These are phyloP conservation scores for Disparrhopalites patrizii DNA, from an alignment of 2,888 invertebrate species.

Conservation along the genomic window DNA sequence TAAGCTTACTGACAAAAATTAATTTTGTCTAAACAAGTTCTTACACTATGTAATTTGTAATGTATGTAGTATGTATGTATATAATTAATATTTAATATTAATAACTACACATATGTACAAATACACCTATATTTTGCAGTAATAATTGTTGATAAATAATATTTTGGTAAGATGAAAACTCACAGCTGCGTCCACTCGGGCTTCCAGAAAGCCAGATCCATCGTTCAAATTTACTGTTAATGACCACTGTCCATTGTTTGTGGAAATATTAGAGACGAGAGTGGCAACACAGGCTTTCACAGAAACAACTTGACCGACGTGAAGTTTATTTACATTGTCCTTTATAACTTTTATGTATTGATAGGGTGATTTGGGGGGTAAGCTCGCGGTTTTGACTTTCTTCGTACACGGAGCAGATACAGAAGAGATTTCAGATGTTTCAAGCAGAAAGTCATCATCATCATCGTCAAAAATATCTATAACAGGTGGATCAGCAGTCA, in stretches of 20 bases:
- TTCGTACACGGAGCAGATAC: neutral
- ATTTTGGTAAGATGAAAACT: neutral
- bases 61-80: too few species aligned
- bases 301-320: constrained; percentile 26
- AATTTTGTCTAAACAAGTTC: too few species aligned
- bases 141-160: neutral
- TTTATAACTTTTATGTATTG: constrained; percentile 23
- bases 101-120: neutral
- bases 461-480: neutral
- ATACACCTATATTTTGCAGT: neutral
- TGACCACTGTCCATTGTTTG: constrained; percentile 50
- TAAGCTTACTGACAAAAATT: too few species aligned
- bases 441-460: neutral
- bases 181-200: constrained; percentile 8
- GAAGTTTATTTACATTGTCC: neutral
- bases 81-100: neutral
- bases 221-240: constrained; percentile 53
- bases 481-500: neutral
- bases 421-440: neutral
- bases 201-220: constrained; percentile 50
- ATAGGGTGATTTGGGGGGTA: constrained; percentile 21
- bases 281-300: constrained; percentile 54
- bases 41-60: too few species aligned
- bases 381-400: neutral
- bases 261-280: constrained; percentile 50